phyloP scores from a whole-genome alignment of 2,113 vertebrate genomes.

The Nothobranchius furzeri region DNA sequence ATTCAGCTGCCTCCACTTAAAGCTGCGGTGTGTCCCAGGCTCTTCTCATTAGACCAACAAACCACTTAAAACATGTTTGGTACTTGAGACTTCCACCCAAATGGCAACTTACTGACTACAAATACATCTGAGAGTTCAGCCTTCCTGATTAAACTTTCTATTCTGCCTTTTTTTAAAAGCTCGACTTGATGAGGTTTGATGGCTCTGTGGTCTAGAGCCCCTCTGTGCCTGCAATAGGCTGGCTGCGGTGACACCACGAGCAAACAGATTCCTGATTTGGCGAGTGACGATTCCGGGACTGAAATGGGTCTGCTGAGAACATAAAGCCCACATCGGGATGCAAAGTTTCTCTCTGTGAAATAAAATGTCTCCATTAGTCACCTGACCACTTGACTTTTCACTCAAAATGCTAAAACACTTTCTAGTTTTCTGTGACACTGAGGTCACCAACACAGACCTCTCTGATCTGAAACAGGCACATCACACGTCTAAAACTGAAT shows the following conservation, averaged over 20 bases:
- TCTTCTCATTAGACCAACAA: slow-evolving; percentile 60
- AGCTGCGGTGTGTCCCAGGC: slow-evolving; percentile 49
- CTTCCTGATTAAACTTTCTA: slow-evolving; percentile 47
- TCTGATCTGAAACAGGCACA: not conserved
- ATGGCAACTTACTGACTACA: slow-evolving; percentile 36
- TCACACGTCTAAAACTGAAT: not conserved
- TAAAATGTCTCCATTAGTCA: slow-evolving; percentile 60
- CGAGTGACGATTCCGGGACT: slow-evolving; percentile 32
- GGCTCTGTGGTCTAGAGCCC: slow-evolving; percentile 27
- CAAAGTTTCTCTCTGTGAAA: slow-evolving; percentile 18
- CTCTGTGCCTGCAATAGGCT: slow-evolving; percentile 28
- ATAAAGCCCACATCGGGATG: slow-evolving; percentile 35
- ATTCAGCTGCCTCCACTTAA: slow-evolving; percentile 60
- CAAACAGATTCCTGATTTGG: slow-evolving; percentile 12
- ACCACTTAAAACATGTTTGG: slow-evolving; percentile 55
- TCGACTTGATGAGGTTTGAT: slow-evolving; percentile 33
- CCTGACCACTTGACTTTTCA: slow-evolving; percentile 58
- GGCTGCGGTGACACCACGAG: slow-evolving; percentile 29
- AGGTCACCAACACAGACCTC: not conserved
- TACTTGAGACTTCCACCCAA: slow-evolving; percentile 24
- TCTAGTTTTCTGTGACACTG: slow-evolving; percentile 46
- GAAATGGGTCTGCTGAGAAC: slow-evolving; percentile 27
- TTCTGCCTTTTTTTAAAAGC: slow-evolving; percentile 22
- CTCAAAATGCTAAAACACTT: slow-evolving; percentile 39
- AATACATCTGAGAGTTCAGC: slow-evolving; percentile 25